phyloP scores from a whole-genome alignment of 1,140 invertebrate species.

The Acromyrmex echinatior region DNA sequence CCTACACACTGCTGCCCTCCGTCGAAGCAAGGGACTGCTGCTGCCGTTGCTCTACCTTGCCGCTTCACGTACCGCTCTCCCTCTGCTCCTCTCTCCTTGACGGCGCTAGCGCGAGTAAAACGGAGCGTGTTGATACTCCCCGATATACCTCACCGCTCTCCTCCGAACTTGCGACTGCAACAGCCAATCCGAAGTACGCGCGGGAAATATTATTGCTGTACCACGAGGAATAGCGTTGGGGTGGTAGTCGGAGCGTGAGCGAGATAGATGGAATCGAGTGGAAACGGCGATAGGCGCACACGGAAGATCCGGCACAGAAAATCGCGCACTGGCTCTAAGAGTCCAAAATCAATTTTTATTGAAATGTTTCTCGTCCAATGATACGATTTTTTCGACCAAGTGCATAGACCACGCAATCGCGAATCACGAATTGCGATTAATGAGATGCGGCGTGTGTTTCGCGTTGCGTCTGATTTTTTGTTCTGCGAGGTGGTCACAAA shows the following conservation, averaged over 20 bases:
- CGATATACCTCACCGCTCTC: background rate
- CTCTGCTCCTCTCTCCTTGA: constrained; percentile 5
- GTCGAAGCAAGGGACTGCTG: constrained; percentile 46
- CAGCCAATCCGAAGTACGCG: constrained; percentile 81
- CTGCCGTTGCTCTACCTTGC: constrained; percentile 10
- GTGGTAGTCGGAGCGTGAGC: constrained; percentile 28
- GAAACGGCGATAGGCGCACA: constrained; percentile 44
- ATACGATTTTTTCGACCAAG: background rate
- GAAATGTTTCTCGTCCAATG: background rate
- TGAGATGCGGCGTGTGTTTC: too few relatives aligned
- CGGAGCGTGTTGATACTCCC: constrained; percentile 42
- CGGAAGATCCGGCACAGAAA: background rate
- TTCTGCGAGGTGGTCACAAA: too few relatives aligned
- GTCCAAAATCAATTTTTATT: constrained; percentile 7
- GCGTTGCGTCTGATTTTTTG: too few relatives aligned
- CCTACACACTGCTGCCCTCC: constrained; percentile 40
- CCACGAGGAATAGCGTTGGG: constrained; percentile 76
- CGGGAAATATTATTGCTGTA: constrained; percentile 82
- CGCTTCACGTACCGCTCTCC: constrained; percentile 38
- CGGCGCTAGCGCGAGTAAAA: constrained; percentile 66
- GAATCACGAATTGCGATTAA: too few relatives aligned
- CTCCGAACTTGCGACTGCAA: constrained; percentile 33
- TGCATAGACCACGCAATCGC: background rate
- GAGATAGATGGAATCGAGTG: constrained; percentile 12
- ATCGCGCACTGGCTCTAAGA: too few relatives aligned